Conservation (phyloP, 2,888 invertebrate species). For the Agonopterix arenella region DNA sequence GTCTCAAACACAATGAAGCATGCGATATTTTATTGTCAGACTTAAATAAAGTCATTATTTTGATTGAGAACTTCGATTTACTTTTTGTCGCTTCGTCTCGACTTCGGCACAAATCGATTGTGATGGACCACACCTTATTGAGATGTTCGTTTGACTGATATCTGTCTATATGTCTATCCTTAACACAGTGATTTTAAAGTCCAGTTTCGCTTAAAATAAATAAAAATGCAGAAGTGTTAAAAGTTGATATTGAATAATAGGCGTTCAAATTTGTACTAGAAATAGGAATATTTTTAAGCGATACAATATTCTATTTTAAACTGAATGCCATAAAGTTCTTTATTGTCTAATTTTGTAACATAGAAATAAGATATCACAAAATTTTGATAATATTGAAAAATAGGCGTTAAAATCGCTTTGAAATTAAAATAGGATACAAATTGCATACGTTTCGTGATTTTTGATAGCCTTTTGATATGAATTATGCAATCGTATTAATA, state of each 20-base stretch:
- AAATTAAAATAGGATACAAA: conserved; percentile 34
- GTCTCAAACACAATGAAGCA: conserved; percentile 47
- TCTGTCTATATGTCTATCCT: neutral
- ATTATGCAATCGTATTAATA: conserved; percentile 31
- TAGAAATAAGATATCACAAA: too few relatives aligned
- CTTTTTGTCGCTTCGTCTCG: conserved; percentile 38
- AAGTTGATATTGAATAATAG: conserved; percentile 45
- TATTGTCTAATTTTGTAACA: too few relatives aligned
- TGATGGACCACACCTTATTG: conserved; percentile 54
- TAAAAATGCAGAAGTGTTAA: neutral
- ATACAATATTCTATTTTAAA: too few relatives aligned
- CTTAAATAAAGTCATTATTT: conserved; percentile 76
- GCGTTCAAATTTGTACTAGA: conserved; percentile 31
- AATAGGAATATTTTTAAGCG: too few relatives aligned
- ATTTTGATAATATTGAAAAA: conserved; percentile 39
- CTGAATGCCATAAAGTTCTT: too few relatives aligned
- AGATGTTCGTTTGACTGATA: conserved; percentile 18
- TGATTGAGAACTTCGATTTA: conserved; percentile 59
- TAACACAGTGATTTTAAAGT: neutral
- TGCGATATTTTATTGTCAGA: conserved; percentile 73
- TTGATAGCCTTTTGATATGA: conserved; percentile 20
- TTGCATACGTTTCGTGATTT: conserved; percentile 26
- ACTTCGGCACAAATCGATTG: conserved; percentile 65
- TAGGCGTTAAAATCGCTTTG: conserved; percentile 56
- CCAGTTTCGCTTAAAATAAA: neutral